These are phyloP conservation scores for Percopsis omiscomaycus DNA, from an alignment of 2,797 vertebrate genomes.

Conservation along the genomic window DNA sequence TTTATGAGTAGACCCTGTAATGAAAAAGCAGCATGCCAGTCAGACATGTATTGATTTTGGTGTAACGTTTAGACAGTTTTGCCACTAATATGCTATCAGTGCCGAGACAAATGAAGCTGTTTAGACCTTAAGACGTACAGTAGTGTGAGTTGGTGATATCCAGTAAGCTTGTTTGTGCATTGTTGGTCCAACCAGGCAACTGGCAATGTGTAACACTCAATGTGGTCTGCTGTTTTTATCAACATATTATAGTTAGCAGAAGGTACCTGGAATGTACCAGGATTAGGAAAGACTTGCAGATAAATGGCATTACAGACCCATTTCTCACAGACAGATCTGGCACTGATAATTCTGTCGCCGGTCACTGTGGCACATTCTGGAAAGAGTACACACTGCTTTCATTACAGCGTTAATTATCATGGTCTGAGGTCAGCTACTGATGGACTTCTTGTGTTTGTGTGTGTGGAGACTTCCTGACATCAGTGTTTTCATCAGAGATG, in stretches of 20 bases:
- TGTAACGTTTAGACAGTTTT: constrained; percentile 44
- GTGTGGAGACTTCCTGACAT: constrained; percentile 37
- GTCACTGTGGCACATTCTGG: constrained; percentile 35
- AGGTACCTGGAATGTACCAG: constrained; percentile 54
- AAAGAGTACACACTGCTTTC: constrained; percentile 56
- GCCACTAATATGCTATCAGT: constrained; percentile 30
- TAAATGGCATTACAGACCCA: constrained; percentile 77
- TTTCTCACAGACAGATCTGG: constrained; percentile 65
- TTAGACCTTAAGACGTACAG: constrained; percentile 34
- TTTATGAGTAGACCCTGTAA: constrained; percentile 56
- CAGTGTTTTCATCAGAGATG: constrained; percentile 65
- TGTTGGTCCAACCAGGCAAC: constrained; percentile 58
- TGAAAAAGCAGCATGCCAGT: constrained; percentile 59
- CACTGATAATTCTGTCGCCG: constrained; percentile 55
- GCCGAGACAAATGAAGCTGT: constrained; percentile 40
- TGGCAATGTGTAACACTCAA: constrained; percentile 66
- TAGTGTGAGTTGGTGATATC: constrained; percentile 56
- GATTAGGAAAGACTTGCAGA: constrained; percentile 73
- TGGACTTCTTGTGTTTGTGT: constrained; percentile 35
- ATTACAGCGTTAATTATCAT: constrained; percentile 48
- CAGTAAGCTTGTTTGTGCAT: constrained; percentile 68
- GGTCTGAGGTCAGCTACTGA: constrained; percentile 44
- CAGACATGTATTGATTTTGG: constrained; percentile 66
- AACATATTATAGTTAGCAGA: constrained; percentile 62
- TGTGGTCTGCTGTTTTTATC: constrained; percentile 77